Percentiles rank a stretch among this genome's conserved stretches.
phyloP scores from a whole-genome alignment of 2,797 vertebrate species.

The Tiaroga cobitis region DNA sequence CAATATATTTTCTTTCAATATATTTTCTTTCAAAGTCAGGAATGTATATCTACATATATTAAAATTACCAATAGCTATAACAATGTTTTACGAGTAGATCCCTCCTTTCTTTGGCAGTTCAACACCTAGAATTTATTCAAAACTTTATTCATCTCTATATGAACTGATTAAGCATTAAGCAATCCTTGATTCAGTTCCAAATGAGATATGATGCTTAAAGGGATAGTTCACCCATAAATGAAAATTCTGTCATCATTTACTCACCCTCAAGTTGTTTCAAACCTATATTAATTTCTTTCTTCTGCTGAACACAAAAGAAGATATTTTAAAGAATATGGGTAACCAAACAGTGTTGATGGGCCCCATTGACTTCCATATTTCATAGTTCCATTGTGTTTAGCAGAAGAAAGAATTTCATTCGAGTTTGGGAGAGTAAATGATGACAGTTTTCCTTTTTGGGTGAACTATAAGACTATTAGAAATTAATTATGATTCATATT shows the following conservation, averaged over 20 bases:
- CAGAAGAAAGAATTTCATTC: background rate
- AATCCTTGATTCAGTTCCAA: background rate
- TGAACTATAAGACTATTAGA: background rate
- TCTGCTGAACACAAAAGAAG: background rate
- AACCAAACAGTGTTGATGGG: background rate
- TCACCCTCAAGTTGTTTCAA: background rate
- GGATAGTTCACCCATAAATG: background rate
- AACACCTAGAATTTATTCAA: background rate
- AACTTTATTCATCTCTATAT: background rate
- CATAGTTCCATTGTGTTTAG: background rate
- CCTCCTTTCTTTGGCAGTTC: background rate
- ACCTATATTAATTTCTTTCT: background rate
- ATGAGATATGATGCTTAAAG: background rate
- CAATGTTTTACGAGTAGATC: background rate
- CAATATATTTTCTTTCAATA: background rate
- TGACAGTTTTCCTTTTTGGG: background rate
- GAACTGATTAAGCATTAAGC: background rate
- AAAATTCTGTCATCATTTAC: background rate
- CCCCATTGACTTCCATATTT: background rate
- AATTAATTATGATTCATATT: background rate
- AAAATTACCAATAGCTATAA: background rate
- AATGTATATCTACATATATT: background rate
- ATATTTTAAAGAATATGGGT: background rate
- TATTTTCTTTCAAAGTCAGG: background rate
- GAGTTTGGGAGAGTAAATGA: background rate